A percentile compares a stretch with the other conserved stretches of the same genome.
phyloP scores from a whole-genome alignment of 1,140 invertebrate genomes.

The Dreissena polymorpha region DNA sequence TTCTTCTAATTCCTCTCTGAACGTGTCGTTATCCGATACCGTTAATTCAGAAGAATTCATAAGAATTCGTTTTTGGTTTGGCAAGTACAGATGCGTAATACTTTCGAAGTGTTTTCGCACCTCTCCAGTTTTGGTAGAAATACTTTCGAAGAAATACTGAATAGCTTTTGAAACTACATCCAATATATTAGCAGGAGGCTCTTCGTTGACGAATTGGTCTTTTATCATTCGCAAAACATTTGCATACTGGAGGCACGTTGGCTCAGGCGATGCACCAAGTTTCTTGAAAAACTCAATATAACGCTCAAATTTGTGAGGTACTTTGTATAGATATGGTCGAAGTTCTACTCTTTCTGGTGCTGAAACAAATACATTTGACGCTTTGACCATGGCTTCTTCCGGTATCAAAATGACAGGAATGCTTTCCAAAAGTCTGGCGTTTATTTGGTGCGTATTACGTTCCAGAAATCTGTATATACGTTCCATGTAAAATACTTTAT shows the following conservation, averaged over 20 bases:
- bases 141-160: neutral
- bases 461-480: neutral
- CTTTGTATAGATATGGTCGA: slow-evolving; percentile 18
- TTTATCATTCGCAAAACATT: slow-evolving; percentile 6
- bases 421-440: neutral
- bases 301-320: neutral
- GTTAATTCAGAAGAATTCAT: neutral
- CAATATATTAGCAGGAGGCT: neutral
- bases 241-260: neutral
- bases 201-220: slow-evolving; percentile 7
- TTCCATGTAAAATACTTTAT: neutral
- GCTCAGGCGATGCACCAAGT: slow-evolving; percentile 13
- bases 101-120: no score
- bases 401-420: slow-evolving; percentile 20
- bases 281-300: slow-evolving; percentile 23
- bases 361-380: slow-evolving; percentile 5
- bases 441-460: neutral
- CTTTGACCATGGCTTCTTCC: slow-evolving; percentile 17
- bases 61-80: neutral
- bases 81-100: neutral
- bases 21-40: slow-evolving; percentile 7
- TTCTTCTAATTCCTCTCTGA: neutral
- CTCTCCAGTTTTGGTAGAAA: no score
- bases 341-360: neutral
- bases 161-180: neutral